A percentile compares a stretch with the other conserved stretches of the same genome.
phyloP scores from a whole-genome alignment of 2,888 invertebrate genomes.

The Synanthedon vespiformis region DNA sequence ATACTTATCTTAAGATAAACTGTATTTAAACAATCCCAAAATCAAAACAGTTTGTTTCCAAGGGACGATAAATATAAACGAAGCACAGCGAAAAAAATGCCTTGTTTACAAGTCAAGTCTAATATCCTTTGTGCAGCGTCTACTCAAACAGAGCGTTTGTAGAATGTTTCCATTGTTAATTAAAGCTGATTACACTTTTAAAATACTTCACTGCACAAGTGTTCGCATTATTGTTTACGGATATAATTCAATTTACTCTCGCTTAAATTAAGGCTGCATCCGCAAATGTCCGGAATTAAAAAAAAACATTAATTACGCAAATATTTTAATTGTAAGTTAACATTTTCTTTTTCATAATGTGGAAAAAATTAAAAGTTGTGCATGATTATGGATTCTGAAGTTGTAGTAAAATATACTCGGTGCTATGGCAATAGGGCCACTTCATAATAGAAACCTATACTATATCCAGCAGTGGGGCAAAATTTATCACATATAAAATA shows the following conservation, averaged over 20 bases:
- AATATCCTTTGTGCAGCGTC: slow-evolving; percentile 9
- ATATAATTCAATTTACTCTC: neutral
- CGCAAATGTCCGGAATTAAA: neutral
- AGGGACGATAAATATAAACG: too few species aligned
- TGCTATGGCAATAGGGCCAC: too few species aligned
- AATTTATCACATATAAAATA: too few species aligned
- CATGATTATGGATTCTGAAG: too few species aligned
- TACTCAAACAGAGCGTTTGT: slow-evolving; percentile 4
- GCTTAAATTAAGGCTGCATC: neutral
- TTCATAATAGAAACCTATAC: too few species aligned
- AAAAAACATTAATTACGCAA: neutral
- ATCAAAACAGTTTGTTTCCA: too few species aligned
- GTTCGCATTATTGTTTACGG: neutral
- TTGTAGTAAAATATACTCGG: too few species aligned
- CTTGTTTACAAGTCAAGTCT: slow-evolving; percentile 11
- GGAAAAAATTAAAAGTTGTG: too few species aligned
- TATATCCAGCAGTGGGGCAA: too few species aligned
- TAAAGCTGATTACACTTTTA: neutral
- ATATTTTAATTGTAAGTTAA: neutral
- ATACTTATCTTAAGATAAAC: too few species aligned
- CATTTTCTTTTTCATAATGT: too few species aligned
- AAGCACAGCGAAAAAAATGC: slow-evolving; percentile 5
- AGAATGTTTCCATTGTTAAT: slow-evolving; percentile 6
- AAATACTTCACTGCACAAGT: neutral
- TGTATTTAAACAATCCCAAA: too few species aligned